A percentile compares a stretch with the other conserved stretches of the same genome.
phyloP scores from a whole-genome alignment of 2,888 invertebrate genomes.

The Lamellibrachia satsuma region DNA sequence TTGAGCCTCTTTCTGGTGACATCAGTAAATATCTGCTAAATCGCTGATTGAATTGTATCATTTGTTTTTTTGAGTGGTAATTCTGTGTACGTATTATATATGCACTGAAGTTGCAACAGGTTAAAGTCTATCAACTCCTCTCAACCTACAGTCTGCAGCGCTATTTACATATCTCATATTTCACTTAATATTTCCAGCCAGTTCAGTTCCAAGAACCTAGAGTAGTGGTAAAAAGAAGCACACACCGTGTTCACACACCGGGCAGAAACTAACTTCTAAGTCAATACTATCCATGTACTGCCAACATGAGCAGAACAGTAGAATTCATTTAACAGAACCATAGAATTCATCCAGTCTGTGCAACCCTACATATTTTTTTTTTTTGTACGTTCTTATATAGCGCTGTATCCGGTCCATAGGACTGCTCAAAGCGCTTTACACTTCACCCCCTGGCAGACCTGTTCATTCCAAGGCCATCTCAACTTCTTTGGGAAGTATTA shows the following conservation, averaged over 20 bases:
- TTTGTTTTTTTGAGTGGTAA: neutral
- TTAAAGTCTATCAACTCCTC: neutral
- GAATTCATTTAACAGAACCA: neutral
- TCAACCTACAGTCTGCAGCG: neutral
- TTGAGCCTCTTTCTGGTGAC: too few relatives aligned
- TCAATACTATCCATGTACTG: neutral
- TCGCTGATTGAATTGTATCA: too few relatives aligned
- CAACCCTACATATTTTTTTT: too few relatives aligned
- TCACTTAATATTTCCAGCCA: neutral
- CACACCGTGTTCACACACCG: neutral
- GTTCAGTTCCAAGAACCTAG: neutral
- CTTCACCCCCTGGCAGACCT: too few relatives aligned
- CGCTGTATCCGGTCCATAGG: too few relatives aligned
- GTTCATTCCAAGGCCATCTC: too few relatives aligned
- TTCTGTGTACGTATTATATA: neutral
- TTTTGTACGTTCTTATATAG: too few relatives aligned
- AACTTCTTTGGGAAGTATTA: too few relatives aligned
- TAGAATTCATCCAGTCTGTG: neutral
- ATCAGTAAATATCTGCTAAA: too few relatives aligned
- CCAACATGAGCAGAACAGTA: neutral
- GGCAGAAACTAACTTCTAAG: constrained; percentile 24
- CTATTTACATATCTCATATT: neutral
- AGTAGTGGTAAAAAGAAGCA: constrained; percentile 18
- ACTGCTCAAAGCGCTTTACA: too few relatives aligned
- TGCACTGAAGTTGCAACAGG: neutral